Evolutionary conservation across 2,888 invertebrate genomes (phyloP), one percentile per base, ranked within the genome.

Genomic region (Rapana venosa): DNA sequence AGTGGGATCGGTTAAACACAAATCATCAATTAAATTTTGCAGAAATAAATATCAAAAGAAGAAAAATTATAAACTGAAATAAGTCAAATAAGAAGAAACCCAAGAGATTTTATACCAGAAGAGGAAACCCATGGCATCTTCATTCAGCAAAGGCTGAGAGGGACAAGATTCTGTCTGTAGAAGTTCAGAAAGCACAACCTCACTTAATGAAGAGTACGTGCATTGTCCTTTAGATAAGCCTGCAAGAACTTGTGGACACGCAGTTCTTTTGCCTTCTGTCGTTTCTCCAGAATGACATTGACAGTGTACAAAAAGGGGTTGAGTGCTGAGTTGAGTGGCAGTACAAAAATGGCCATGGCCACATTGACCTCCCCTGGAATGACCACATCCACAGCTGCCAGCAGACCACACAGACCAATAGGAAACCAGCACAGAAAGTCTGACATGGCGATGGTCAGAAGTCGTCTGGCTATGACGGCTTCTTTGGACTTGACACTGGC

Each of bases 341-440:
- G 30, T 13, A 85, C 61, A 32, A 85, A 58, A n/a, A 85, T 58
- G 20, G 85, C 85, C 85, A 85, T n/a, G 85, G 61, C 56, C 13
- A 85, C 85, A 22, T 85, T 85, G n/a, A 85, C 32, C 32, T 85
- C 85, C 4, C 85, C 61, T 26, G 85, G 58, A n/a, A 85, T 58
- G 58, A n/a, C 15, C 15, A 32, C 20, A 13, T 17, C 85, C n/a
- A 1, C 22, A 11, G 36, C 17, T 1, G 85, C 85, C 58, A 85
- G 17, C 58, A 85, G n/a, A 15, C 58, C 85, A 30, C 56, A 32
- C 58, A 85, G 61, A 6, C 58, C 85, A 22, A 85, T 85, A 30
- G 85, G 85, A 32, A 85, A 85, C 85, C 85, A 85, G 85, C 85
- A 85, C 58, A 85, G 56, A 26, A 85, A 85, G 58, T 85, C 85